Conservation (phyloP, 1,140 invertebrate species). For the Hylaeus volcanicus region DNA sequence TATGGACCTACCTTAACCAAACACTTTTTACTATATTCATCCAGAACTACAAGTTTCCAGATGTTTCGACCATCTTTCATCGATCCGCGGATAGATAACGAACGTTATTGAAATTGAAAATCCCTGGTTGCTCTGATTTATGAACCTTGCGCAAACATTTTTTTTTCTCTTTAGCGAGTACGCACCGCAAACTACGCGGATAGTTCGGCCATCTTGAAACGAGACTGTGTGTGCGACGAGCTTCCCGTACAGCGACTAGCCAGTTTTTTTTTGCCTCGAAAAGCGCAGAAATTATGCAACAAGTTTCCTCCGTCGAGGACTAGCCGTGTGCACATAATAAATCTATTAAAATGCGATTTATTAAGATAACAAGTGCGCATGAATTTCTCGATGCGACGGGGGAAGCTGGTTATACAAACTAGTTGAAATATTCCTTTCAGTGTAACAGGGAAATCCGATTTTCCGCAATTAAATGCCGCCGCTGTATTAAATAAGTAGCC, state of each 20-base stretch:
- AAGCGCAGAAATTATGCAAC: neutral
- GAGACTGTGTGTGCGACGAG: no score
- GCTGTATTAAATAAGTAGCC: slow-evolving; percentile 22
- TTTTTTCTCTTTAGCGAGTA: no score
- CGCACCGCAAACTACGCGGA: no score
- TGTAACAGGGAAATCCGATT: slow-evolving; percentile 34
- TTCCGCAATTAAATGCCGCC: slow-evolving; percentile 30
- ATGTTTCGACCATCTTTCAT: neutral
- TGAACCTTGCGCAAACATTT: no score
- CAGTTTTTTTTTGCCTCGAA: neutral
- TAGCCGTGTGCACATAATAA: no score
- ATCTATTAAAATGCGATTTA: neutral
- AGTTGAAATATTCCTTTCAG: slow-evolving; percentile 5
- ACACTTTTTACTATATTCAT: no score
- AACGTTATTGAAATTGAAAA: no score
- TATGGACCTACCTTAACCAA: no score
- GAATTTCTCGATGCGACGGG: neutral
- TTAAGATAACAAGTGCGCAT: neutral
- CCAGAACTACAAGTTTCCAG: neutral
- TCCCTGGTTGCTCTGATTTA: no score
- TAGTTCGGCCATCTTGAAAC: no score
- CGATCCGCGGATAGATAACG: no score
- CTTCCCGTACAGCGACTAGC: no score
- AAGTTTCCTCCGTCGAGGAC: neutral
- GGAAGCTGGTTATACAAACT: slow-evolving; percentile 34